Evolutionary conservation across 2,797 vertebrate species (phyloP), one percentile per base, ranked within the genome.

Genomic region (Babyrousa celebensis): DNA sequence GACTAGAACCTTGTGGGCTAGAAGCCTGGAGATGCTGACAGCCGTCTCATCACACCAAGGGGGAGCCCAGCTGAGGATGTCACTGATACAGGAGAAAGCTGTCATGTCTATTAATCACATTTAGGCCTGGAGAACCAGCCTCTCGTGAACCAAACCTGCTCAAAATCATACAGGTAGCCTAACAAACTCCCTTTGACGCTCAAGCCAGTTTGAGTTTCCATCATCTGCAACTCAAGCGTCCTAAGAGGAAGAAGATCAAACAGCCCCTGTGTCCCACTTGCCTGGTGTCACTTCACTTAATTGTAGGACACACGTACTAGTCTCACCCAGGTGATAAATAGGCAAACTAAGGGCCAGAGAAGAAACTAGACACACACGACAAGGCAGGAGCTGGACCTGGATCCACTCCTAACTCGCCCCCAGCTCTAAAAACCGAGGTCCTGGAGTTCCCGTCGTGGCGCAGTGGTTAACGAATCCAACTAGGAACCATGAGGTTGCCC

Each of bases 341-440:
- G 63, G 78, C 68, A 92, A 85, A 85, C 12, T 18, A 63, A 94
- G 71, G 67, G 11, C 21, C n/a, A n/a, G 18, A 88, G 54, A 88
- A 80, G 67, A 75, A 85, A 85, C 3, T 9, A 84, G 54, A 12
- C 9, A 60, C 29, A 40, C 20, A 5, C 3, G 29, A 62, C 12
- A 20, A 56, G 56, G 9, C 70, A 62, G 60, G 21, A 94, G 25
- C 32, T 58, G 52, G 77, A 58, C 8, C 52, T 85, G 52, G 32
- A 92, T 77, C 86, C 17, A 14, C 15, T 62, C 27, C 63, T 96
- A 5, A 5, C 1, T 70, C 63, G 67, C 67, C 67, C 15, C 23
- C 40, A 67, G 40, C 8, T 83, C 18, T 74, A n/a, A 94, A 77
- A 67, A 78, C 14, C 40, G 36, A 36, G 36, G 36, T 36, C 36